Conservation (phyloP, 2,113 vertebrate species). For the Ageneiosus marmoratus region DNA sequence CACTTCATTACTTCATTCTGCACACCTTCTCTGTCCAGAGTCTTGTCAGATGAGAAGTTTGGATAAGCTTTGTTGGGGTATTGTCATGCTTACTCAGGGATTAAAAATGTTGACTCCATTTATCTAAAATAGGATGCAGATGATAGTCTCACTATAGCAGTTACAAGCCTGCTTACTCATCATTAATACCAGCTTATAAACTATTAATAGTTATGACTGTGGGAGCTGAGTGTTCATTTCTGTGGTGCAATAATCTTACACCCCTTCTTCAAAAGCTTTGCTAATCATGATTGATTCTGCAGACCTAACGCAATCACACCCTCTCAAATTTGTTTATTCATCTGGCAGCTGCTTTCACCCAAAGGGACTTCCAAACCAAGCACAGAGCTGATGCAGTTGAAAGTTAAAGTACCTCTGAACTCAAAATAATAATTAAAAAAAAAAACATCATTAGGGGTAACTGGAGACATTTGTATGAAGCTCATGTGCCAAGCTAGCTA, state of each 20-base stretch:
- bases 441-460: not conserved
- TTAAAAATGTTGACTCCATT: slow-evolving; percentile 3
- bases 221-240: slow-evolving; percentile 14
- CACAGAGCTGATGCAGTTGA: not conserved
- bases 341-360: slow-evolving; percentile 26
- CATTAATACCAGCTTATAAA: not conserved
- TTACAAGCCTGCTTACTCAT: not conserved
- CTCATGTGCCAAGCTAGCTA: not conserved
- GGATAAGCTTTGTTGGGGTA: not conserved
- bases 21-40: too few relatives aligned
- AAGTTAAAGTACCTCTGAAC: not conserved
- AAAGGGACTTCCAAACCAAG: slow-evolving; percentile 3
- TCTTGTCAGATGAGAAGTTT: not conserved
- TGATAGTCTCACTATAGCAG: not conserved
- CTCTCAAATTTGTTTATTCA: slow-evolving; percentile 20
- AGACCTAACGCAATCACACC: slow-evolving; percentile 18
- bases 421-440: not conserved
- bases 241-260: not conserved
- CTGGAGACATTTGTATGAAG: not conserved
- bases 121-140: not conserved
- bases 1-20: not conserved
- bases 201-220: not conserved
- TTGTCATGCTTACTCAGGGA: not conserved
- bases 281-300: slow-evolving; percentile 24
- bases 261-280: not conserved